Base-by-base conservation (phyloP, 1,140 invertebrate species). In the Platyscapa corneri region DNA sequence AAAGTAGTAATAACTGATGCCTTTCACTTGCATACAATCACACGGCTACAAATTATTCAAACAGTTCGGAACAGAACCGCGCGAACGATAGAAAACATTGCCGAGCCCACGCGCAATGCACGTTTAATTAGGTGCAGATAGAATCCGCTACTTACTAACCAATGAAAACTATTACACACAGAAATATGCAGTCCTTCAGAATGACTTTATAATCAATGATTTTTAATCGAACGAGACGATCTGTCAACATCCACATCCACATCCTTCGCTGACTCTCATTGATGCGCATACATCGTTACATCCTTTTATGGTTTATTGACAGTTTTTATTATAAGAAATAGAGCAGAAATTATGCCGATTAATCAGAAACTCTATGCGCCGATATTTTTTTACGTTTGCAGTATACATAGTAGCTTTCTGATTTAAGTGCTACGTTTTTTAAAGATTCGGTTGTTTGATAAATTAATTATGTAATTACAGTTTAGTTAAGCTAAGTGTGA, bases 1-100 rank as follows among this genome's bases (percentile, higher is more conserved):
- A 83, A 83, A 83, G 74, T 64, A 64, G 72, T 83, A 76, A 83
- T 64, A 83, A 76, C 14, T 64, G 53, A 83, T 60, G 72, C 82
- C 82, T 83, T 83, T 83, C 82, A 83, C 82, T 83, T 32, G 12
- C 70, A 39, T 75, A 76, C 37, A 83, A 82, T 75, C 81, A 30
- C n/a, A 75, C 32, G 53, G 1, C 53, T 56, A 42, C 70, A 39
- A 56, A 60, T 77, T 39, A 81, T 81, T 60, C 23, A 20, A n/a
- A 75, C 34, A 56, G 23, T 46, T 80, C 27, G 8, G 56, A n/a
- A 67, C 20, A 64, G 39, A 27, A 8, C 46, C 23, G 27, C 27
- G 7, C 72, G 14, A 14, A 0, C 27, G 67, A 37, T 49, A 46
- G 72, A 75, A 16, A 42, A 75, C 39, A 75, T 42, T 64, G 76